Percentiles rank a stretch among this genome's conserved stretches.
phyloP scores from a whole-genome alignment of 2,797 vertebrate species.

The Peromyscus aztecus region DNA sequence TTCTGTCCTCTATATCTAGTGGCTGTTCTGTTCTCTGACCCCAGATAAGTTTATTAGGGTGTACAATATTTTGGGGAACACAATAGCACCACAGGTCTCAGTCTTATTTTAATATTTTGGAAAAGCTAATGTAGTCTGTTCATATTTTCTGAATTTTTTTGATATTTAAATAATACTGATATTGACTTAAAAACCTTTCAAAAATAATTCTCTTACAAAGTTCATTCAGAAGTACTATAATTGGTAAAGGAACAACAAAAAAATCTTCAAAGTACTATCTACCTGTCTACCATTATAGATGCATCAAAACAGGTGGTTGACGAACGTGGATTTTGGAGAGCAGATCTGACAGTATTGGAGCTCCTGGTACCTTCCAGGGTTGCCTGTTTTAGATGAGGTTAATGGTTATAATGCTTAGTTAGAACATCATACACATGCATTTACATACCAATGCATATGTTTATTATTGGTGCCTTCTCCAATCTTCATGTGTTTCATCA shows the following conservation, averaged over 20 bases:
- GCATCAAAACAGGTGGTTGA: background rate
- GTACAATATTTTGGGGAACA: no score
- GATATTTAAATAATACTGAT: constrained; percentile 33
- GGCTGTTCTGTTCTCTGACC: no score
- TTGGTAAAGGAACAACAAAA: background rate
- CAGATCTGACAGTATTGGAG: background rate
- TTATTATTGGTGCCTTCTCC: background rate
- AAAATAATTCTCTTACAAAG: constrained; percentile 19
- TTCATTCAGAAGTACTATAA: background rate
- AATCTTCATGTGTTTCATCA: background rate
- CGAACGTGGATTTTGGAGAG: background rate
- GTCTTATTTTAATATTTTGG: background rate
- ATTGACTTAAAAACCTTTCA: constrained; percentile 33
- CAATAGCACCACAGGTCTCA: background rate
- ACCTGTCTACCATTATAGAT: background rate
- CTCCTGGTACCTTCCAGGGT: background rate
- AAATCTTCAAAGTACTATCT: background rate
- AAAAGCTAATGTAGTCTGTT: constrained; percentile 28
- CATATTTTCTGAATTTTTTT: constrained; percentile 17
- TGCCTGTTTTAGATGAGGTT: background rate
- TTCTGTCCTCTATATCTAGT: no score
- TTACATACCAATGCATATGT: background rate
- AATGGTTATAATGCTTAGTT: background rate
- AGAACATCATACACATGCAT: accelerated
- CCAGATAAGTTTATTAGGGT: no score